Evolutionary conservation across 2,888 invertebrate species (phyloP).

Genomic region (Lamellibrachia satsuma): DNA sequence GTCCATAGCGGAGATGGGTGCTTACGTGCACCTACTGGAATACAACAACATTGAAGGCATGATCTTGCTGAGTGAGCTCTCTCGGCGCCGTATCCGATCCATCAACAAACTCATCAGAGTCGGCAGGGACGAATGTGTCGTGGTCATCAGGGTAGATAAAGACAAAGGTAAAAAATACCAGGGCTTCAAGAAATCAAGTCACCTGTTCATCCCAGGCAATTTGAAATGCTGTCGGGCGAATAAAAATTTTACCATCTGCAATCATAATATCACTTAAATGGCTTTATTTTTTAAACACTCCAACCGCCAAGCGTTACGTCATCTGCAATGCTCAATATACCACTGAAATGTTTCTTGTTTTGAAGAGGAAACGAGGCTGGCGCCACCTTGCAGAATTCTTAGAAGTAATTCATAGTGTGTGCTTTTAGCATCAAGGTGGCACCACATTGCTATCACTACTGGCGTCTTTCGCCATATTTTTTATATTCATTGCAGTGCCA

Average conservation of each 20-base stretch:
- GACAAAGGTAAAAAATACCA: constrained; percentile 82
- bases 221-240: too few species aligned
- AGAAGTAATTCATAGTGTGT: too few species aligned
- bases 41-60: constrained; percentile 99
- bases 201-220: neutral
- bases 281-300: too few species aligned
- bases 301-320: too few species aligned
- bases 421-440: too few species aligned
- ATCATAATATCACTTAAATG: too few species aligned
- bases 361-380: neutral
- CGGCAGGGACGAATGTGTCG: constrained; percentile 98
- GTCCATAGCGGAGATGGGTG: constrained; percentile 99
- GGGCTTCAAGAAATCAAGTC: neutral
- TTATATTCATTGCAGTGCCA: neutral
- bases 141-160: constrained; percentile 98
- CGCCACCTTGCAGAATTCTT: too few species aligned
- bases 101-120: constrained; percentile 99
- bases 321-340: too few species aligned
- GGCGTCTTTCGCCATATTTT: neutral
- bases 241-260: too few species aligned
- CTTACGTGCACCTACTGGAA: constrained; percentile 95
- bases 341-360: neutral
- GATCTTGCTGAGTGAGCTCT: constrained; percentile 97
- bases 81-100: constrained; percentile 96
- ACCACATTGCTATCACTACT: neutral